Evolutionary conservation across 1,140 invertebrate species (phyloP), one percentile per base, ranked within the genome.

Genomic region (Magallana angulata): DNA sequence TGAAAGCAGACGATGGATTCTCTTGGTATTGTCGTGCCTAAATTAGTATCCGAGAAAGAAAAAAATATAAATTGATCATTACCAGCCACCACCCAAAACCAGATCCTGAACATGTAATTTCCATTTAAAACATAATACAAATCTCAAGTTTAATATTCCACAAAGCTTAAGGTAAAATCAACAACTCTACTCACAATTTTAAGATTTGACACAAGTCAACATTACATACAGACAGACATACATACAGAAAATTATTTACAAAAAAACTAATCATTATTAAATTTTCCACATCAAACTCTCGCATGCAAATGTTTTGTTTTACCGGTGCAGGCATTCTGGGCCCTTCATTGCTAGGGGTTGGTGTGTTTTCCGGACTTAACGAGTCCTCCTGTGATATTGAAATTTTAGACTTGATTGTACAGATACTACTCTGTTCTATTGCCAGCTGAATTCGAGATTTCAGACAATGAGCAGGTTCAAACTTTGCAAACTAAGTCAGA

Each of bases 251-350:
- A 76, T 76, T 76, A 76, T 76, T 76, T 76, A 76, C 68, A 76
- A 76, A 62, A 48, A 24, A 62, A 76, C 14, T 76, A 76, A 76
- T 76, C 4, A 76, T 76, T 76, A 76, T 36, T 76, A 36, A 76
- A 16, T 62, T 71, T 36, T 76, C 36, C 68, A 76, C 68, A 76
- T 76, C 68, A 76, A 76, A 76, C 68, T 76, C 24, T 76, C 36
- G 24, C 68, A 76, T 76, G 68, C 68, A 76, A 76, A 30, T 76
- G 68, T 76, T 76, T 48, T 76, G 68, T 12, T 76, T 76, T 76
- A 76, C 68, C 68, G 11, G 68, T 76, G 68, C 36, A 12, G 68
- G 18, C 24, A 12, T 76, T 76, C 68, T 76, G 11, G 68, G 36
- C 68, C 68, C 68, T 76, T 76, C 68, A 76, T 76, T 76, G 36